Conservation (phyloP, 1,140 invertebrate genomes). For the Galleria mellonella region DNA sequence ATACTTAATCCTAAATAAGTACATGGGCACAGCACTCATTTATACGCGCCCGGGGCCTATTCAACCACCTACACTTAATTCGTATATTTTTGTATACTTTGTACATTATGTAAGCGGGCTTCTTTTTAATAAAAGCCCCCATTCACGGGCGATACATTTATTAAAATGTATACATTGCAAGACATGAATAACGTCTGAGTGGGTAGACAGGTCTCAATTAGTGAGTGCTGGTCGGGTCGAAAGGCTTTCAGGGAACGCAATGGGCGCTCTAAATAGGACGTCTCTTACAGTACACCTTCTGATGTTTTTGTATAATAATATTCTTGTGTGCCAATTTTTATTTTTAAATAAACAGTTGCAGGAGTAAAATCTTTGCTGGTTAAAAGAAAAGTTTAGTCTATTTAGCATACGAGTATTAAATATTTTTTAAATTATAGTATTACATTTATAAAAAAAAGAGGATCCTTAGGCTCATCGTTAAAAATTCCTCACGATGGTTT, state of each 20-base stretch:
- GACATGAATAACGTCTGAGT: slow-evolving; percentile 44
- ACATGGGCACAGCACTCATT: slow-evolving; percentile 8
- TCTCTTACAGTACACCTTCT: no score
- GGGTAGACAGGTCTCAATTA: slow-evolving; percentile 64
- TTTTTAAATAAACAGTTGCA: no score
- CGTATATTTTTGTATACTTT: slow-evolving; percentile 37
- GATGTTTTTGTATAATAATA: no score
- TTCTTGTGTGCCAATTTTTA: no score
- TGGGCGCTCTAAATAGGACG: no score
- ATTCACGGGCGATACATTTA: slow-evolving; percentile 69
- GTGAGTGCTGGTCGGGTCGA: slow-evolving; percentile 17
- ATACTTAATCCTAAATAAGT: slow-evolving; percentile 45
- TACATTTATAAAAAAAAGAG: no score
- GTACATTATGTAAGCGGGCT: slow-evolving; percentile 46
- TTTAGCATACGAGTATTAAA: no score
- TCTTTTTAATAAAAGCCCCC: slow-evolving; percentile 59
- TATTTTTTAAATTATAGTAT: no score
- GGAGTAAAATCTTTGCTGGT: no score
- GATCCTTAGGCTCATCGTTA: no score
- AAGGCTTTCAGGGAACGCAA: slow-evolving; percentile 29
- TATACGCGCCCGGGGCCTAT: slow-evolving; percentile 35
- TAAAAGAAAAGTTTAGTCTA: no score
- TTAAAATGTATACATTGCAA: slow-evolving; percentile 47
- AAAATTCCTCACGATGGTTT: no score
- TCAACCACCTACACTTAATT: slow-evolving; percentile 61